Evolutionary conservation across 2,113 vertebrate genomes (phyloP).

Genomic region (Sterrhoptilus dennistouni): DNA sequence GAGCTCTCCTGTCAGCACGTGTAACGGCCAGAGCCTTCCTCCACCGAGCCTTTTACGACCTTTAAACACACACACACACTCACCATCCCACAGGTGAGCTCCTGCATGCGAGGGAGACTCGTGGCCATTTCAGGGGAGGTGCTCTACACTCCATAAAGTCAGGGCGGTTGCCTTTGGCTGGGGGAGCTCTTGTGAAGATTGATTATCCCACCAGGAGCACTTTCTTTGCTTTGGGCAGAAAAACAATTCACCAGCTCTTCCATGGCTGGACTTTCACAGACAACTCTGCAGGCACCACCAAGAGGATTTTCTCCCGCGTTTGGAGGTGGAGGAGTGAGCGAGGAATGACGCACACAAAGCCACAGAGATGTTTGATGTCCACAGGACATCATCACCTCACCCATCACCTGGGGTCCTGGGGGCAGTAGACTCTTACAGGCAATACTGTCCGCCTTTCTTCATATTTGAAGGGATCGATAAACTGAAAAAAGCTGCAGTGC

Average conservation of each 20-base stretch:
- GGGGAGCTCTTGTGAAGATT: neutral
- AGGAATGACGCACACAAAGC: rapidly evolving
- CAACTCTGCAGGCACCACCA: neutral
- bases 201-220: neutral
- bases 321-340: neutral
- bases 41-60: neutral
- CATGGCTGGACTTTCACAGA: neutral
- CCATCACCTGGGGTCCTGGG: neutral
- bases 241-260: neutral
- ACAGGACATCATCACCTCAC: neutral
- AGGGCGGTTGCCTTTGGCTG: neutral
- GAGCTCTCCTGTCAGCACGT: neutral
- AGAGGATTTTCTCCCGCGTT: neutral
- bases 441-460: neutral
- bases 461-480: neutral
- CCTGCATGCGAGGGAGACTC: neutral
- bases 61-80: neutral
- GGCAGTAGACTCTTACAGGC: neutral
- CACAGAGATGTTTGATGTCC: neutral
- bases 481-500: neutral
- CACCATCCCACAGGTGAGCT: neutral
- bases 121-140: neutral
- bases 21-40: neutral
- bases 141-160: constrained; percentile 16
- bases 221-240: neutral